phyloP scores from a whole-genome alignment of 2,113 vertebrate species.

The Brienomyrus longianalis region DNA sequence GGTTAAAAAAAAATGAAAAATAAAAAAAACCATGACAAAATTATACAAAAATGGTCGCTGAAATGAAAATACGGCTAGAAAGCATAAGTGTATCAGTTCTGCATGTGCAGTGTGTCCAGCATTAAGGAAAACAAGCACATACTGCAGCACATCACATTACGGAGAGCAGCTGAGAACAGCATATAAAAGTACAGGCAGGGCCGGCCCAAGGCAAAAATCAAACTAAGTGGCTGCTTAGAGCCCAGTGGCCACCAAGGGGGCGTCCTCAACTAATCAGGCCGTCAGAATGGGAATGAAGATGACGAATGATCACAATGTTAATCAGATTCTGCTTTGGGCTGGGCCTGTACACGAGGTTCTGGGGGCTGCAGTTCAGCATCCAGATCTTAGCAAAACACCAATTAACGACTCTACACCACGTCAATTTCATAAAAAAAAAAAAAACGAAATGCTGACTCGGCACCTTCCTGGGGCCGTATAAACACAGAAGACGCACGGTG shows the following conservation, averaged over 20 bases:
- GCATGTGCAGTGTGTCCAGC: not conserved
- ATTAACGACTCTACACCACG: not conserved
- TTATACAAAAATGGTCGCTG: constrained; percentile 35
- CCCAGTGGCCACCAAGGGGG: not conserved
- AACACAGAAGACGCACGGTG: not conserved
- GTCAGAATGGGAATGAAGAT: not conserved
- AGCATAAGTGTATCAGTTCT: constrained; percentile 25
- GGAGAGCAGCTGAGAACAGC: constrained; percentile 46
- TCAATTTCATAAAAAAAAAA: not conserved
- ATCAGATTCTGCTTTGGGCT: not conserved
- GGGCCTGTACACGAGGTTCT: not conserved
- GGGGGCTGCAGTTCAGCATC: not conserved
- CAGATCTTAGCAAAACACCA: not conserved
- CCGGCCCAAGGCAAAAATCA: not conserved
- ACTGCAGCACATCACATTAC: constrained; percentile 50
- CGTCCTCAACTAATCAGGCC: not conserved
- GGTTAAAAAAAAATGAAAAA: constrained; percentile 28
- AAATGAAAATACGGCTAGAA: constrained; percentile 44
- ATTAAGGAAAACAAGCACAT: not conserved
- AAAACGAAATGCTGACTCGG: not conserved
- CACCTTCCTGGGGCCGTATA: not conserved
- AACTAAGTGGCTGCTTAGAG: not conserved
- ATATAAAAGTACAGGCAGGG: not conserved
- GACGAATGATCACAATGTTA: not conserved
- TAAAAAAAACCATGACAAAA: constrained; percentile 37